phyloP scores from a whole-genome alignment of 1,140 invertebrate species.

The Panulirus ornatus region DNA sequence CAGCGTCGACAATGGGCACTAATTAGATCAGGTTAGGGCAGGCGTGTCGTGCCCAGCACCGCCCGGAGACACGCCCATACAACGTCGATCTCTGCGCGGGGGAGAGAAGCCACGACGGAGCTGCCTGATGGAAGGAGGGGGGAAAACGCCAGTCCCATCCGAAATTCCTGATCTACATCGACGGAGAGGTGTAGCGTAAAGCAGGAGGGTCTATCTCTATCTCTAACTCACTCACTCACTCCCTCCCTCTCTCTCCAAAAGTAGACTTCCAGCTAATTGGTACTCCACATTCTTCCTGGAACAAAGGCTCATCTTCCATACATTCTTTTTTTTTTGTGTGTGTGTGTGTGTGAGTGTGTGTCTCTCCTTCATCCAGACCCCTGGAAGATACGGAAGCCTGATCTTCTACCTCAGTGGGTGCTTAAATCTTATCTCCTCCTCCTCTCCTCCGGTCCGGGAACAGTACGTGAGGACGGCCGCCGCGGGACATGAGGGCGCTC shows the following conservation, averaged over 20 bases:
- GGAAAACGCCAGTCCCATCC: too few species aligned
- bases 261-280: slow-evolving; percentile 24
- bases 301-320: slow-evolving; percentile 10
- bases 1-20: slow-evolving; percentile 9
- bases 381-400: slow-evolving; percentile 30
- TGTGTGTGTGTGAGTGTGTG: too few species aligned
- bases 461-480: background rate
- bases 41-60: background rate
- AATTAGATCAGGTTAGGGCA: slow-evolving; percentile 17
- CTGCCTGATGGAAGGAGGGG: too few species aligned
- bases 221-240: slow-evolving; percentile 16
- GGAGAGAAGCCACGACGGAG: too few species aligned
- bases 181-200: too few species aligned
- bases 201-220: too few species aligned
- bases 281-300: background rate
- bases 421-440: slow-evolving; percentile 36
- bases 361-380: background rate
- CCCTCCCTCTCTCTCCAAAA: slow-evolving; percentile 2
- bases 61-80: too few species aligned
- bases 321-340: slow-evolving; percentile 14
- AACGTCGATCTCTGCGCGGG: too few species aligned
- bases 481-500: background rate
- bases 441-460: background rate
- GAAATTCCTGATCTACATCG: too few species aligned
- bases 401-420: slow-evolving; percentile 18